Base-by-base conservation (phyloP, 1,140 invertebrate species). In the Orchesella cincta region DNA sequence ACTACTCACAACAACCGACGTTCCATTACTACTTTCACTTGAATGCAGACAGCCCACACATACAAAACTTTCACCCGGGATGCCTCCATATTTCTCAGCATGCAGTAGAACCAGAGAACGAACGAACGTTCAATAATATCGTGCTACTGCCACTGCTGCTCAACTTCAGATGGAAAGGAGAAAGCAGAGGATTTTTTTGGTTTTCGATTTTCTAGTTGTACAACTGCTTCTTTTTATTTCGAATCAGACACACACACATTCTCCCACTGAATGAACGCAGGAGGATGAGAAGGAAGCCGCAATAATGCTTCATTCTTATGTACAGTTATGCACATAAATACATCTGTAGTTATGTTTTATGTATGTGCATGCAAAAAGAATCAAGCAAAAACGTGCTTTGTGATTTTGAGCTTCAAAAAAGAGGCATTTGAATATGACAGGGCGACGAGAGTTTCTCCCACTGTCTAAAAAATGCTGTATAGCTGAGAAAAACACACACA, bases 101-200 rank as follows among this genome's bases (percentile, higher is more conserved):
- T 14, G 52, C 52, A 57, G 23, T 57, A 26, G 52, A 57, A 26
- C 12, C 3, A 57, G 52, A n/a, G n/a, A n/a, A n/a, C n/a, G n/a
- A n/a, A n/a, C n/a, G n/a, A 57, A 8, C 52, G 52, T 57, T 57
- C 52, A 57, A 57, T 57, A 57, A n/a, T n/a, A n/a, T n/a, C n/a
- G n/a, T n/a, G n/a, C n/a, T n/a, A n/a, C n/a, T n/a, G n/a, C n/a
- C n/a, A n/a, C n/a, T 23, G 23, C 52, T 12, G 23, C 52, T 57
- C 52, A 18, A 57, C 39, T 12, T 46, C 8, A 46, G 52, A 18
- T 12, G 52, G 52, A n/a, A 57, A 57, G 23, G 52, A 57, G 52
- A 57, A 57, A 57, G 23, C 14, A 23, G 23, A 57, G 14, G 3
- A 3, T 57, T 57, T 57, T n/a, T 57, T 57, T 14, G 8, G 8